Conservation (phyloP, 2,888 invertebrate species). For the Campoplex nolae region DNA sequence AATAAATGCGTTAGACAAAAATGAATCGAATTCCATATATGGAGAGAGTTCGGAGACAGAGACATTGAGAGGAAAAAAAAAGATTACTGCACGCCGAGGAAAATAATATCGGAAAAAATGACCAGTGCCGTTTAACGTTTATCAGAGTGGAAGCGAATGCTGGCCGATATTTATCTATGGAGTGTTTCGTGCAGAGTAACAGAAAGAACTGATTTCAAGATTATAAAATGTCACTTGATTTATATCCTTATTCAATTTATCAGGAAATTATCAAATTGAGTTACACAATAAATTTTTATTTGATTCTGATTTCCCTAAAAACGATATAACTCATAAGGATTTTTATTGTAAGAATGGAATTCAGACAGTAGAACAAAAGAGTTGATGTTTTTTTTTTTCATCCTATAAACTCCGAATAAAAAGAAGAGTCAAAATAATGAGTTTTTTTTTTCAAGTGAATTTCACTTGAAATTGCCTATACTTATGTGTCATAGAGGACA, state of each 20-base stretch:
- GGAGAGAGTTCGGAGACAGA: slow-evolving; percentile 23
- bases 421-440: not conserved
- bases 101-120: slow-evolving; percentile 61
- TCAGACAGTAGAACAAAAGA: too few species aligned
- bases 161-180: slow-evolving; percentile 40
- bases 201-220: not conserved
- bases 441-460: not conserved
- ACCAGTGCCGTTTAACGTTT: slow-evolving; percentile 65
- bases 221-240: not conserved
- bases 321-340: too few species aligned
- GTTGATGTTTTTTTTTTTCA: not conserved
- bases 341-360: too few species aligned
- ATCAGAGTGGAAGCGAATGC: slow-evolving; percentile 67
- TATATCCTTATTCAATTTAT: not conserved
- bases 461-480: slow-evolving; percentile 1
- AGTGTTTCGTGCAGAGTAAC: not conserved
- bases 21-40: slow-evolving; percentile 32
- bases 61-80: slow-evolving; percentile 41
- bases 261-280: not conserved
- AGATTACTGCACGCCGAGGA: slow-evolving; percentile 34
- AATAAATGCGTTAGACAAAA: slow-evolving; percentile 27
- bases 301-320: too few species aligned
- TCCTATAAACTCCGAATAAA: not conserved
- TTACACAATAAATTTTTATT: not conserved
- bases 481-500: not conserved